phyloP scores from a whole-genome alignment of 2,888 invertebrate species.

The Carcina quercana region DNA sequence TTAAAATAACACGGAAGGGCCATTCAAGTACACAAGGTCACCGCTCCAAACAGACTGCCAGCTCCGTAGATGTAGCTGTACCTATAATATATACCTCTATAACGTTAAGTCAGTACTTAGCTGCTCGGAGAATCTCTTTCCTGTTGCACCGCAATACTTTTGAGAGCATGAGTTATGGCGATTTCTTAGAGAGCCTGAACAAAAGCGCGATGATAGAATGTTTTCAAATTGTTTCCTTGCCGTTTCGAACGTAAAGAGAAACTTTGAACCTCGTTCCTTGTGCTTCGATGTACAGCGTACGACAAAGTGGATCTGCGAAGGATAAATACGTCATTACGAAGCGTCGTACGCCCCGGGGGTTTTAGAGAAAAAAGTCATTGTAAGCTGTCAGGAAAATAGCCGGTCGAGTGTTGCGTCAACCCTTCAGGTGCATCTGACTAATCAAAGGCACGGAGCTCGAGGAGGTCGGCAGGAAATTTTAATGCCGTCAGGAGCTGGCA shows the following conservation, averaged over 20 bases:
- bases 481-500: constrained; percentile 56
- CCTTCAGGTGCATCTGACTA: constrained; percentile 49
- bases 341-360: too few relatives aligned
- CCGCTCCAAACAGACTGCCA: constrained; percentile 9
- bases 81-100: constrained; percentile 6
- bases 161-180: constrained; percentile 46
- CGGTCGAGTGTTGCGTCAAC: constrained; percentile 27
- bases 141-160: constrained; percentile 50
- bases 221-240: constrained; percentile 40
- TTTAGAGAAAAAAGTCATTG: constrained; percentile 3
- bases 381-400: constrained; percentile 19
- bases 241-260: too few relatives aligned
- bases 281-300: too few relatives aligned
- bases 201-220: constrained; percentile 46
- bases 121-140: constrained; percentile 32
- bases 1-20: constrained; percentile 46
- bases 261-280: too few relatives aligned
- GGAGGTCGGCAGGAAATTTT: constrained; percentile 48
- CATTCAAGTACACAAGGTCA: constrained; percentile 50
- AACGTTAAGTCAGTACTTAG: constrained; percentile 20
- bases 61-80: constrained; percentile 1
- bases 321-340: too few relatives aligned
- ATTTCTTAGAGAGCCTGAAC: constrained; percentile 41
- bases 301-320: too few relatives aligned
- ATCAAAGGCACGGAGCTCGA: constrained; percentile 42